A percentile compares a stretch with the other conserved stretches of the same genome.
phyloP scores from a whole-genome alignment of 2,888 invertebrate genomes.

The Agrochola circellaris region DNA sequence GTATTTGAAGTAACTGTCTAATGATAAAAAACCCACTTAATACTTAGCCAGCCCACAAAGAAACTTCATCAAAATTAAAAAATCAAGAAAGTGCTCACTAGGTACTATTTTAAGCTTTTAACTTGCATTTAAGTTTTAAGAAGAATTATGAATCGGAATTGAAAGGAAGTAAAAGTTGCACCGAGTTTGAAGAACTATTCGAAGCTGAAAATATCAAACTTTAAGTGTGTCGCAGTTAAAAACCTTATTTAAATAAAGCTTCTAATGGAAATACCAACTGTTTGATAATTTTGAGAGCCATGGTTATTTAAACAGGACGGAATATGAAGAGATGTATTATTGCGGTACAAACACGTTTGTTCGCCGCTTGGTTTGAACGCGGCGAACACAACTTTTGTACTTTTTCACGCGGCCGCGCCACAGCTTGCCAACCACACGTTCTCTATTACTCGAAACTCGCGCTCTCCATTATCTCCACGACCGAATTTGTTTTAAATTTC shows the following conservation, averaged over 20 bases:
- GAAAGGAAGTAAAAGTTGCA: slow-evolving; percentile 81
- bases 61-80: slow-evolving; percentile 79
- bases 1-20: background rate
- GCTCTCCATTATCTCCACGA: slow-evolving; percentile 87
- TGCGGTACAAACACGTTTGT: slow-evolving; percentile 69
- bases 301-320: slow-evolving; percentile 25
- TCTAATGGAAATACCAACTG: slow-evolving; percentile 6
- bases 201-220: slow-evolving; percentile 66
- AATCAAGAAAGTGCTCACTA: slow-evolving; percentile 74
- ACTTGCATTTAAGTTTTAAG: slow-evolving; percentile 85
- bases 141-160: slow-evolving; percentile 84
- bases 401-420: slow-evolving; percentile 84
- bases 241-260: slow-evolving; percentile 41
- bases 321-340: slow-evolving; percentile 48
- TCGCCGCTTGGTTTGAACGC: slow-evolving; percentile 75
- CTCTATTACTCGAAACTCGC: slow-evolving; percentile 87
- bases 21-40: slow-evolving; percentile 66
- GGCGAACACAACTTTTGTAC: slow-evolving; percentile 85
- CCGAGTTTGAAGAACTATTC: slow-evolving; percentile 69
- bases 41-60: slow-evolving; percentile 47
- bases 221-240: slow-evolving; percentile 54
- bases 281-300: slow-evolving; percentile 1
- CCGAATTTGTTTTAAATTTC: slow-evolving; percentile 87
- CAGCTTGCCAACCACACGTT: slow-evolving; percentile 87
- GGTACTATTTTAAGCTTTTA: slow-evolving; percentile 84